Percentiles rank a stretch among this genome's conserved stretches.
phyloP scores from a whole-genome alignment of 2,888 invertebrate species.

The Leptinotarsa juncta region DNA sequence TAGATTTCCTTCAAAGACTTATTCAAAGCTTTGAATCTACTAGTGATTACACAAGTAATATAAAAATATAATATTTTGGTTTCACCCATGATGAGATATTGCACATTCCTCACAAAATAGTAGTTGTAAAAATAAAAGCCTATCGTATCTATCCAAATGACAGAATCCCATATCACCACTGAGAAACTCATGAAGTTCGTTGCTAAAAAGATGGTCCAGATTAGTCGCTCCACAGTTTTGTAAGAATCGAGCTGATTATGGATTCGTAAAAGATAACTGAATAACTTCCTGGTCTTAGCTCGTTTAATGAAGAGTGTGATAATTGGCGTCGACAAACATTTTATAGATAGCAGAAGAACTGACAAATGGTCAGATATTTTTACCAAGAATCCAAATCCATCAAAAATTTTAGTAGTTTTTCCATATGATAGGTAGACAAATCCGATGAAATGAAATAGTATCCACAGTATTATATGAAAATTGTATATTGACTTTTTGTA shows the following conservation, averaged over 20 bases:
- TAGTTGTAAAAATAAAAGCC: conserved; percentile 8
- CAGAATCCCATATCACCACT: not conserved
- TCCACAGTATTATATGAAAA: not conserved
- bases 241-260: not conserved
- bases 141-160: not conserved
- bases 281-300: conserved; percentile 3
- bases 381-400: conserved; percentile 1
- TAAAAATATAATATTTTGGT: conserved; percentile 10
- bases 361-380: conserved; percentile 13
- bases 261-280: not conserved
- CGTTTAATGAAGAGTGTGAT: not conserved
- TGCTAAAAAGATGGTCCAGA: not conserved
- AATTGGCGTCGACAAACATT: not conserved
- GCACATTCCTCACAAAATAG: not conserved
- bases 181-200: not conserved
- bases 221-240: not conserved
- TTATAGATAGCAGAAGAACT: not conserved
- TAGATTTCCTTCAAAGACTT: not conserved
- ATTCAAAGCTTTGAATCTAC: conserved; percentile 4
- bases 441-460: conserved; percentile 10
- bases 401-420: conserved; percentile 5
- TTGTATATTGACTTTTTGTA: not conserved
- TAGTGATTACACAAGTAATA: not conserved
- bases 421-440: not conserved
- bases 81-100: not conserved